A percentile compares a stretch with the other conserved stretches of the same genome.
Conservation (phyloP, 1,140 invertebrate species). For the Tribolium castaneum region DNA sequence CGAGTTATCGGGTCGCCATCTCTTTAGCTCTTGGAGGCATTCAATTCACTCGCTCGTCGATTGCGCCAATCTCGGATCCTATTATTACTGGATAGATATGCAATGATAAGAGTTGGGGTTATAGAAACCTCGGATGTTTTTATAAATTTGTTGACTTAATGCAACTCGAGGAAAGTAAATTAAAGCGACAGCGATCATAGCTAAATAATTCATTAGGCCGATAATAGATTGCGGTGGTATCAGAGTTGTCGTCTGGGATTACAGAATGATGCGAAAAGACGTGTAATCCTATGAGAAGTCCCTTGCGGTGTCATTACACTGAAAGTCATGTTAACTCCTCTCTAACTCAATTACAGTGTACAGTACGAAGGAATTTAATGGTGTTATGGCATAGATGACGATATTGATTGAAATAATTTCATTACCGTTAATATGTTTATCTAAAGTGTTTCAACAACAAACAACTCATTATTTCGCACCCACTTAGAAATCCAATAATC, state of each 20-base stretch:
- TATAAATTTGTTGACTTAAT: background rate
- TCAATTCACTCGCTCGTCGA: constrained; percentile 41
- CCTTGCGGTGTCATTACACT: constrained; percentile 27
- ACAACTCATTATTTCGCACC: constrained; percentile 22
- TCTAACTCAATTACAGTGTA: constrained; percentile 36
- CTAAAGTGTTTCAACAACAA: constrained; percentile 25
- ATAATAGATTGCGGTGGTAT: constrained; percentile 46
- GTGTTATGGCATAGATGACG: constrained; percentile 7
- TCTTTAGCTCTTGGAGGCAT: constrained; percentile 43
- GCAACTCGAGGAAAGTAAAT: constrained; percentile 37
- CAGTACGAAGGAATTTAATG: constrained; percentile 33
- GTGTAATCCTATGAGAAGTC: constrained; percentile 43
- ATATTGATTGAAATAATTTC: constrained; percentile 41
- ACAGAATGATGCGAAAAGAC: constrained; percentile 39
- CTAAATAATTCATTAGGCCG: constrained; percentile 46
- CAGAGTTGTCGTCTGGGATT: constrained; percentile 39
- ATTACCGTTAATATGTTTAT: constrained; percentile 31
- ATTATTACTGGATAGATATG: constrained; percentile 45
- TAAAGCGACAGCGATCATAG: constrained; percentile 29
- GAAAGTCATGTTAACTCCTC: constrained; percentile 43
- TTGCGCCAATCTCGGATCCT: constrained; percentile 42
- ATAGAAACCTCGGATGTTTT: constrained; percentile 36
- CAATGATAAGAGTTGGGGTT: constrained; percentile 35
- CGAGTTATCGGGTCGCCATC: constrained; percentile 36
- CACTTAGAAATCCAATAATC: constrained; percentile 1